Evolutionary conservation across 2,888 invertebrate species (phyloP).

Genomic region (Eristalis pertinax): DNA sequence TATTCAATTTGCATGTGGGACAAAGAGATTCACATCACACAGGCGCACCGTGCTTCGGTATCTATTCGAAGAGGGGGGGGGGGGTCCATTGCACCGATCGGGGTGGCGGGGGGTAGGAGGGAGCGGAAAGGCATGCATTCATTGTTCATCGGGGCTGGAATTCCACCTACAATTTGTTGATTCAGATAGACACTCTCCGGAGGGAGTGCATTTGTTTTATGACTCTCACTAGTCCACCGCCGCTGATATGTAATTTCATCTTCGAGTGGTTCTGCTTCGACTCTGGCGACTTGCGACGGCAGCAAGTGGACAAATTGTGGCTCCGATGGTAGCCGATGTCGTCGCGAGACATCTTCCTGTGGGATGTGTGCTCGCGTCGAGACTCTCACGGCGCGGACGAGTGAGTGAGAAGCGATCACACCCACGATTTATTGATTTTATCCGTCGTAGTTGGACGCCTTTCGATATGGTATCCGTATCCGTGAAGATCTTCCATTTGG

Average conservation of each 20-base stretch:
- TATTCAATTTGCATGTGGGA: slow-evolving; percentile 71
- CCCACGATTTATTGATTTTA: slow-evolving; percentile 72
- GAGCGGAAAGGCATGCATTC: background rate
- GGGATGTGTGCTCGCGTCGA: slow-evolving; percentile 6
- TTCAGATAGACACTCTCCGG: slow-evolving; percentile 10
- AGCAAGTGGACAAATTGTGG: slow-evolving; percentile 66
- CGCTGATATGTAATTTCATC: slow-evolving; percentile 55
- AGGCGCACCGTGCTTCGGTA: background rate
- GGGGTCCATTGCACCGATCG: background rate
- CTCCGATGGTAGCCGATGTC: slow-evolving; percentile 55
- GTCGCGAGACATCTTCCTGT: slow-evolving; percentile 18
- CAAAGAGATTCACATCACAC: slow-evolving; percentile 54
- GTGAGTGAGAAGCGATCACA: slow-evolving; percentile 71
- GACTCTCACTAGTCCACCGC: slow-evolving; percentile 38
- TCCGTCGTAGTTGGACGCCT: slow-evolving; percentile 68
- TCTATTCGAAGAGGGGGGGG: background rate
- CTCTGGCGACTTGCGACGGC: background rate
- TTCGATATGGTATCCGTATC: slow-evolving; percentile 38
- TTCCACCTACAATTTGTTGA: slow-evolving; percentile 63
- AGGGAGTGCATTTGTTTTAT: slow-evolving; percentile 56
- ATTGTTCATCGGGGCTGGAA: slow-evolving; percentile 53
- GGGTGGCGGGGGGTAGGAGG: slow-evolving; percentile 39
- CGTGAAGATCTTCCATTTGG: slow-evolving; percentile 22
- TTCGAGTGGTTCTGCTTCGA: background rate
- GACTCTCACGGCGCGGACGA: slow-evolving; percentile 41